Conservation (phyloP, 2,113 vertebrate genomes). For the Piliocolobus tephrosceles region DNA sequence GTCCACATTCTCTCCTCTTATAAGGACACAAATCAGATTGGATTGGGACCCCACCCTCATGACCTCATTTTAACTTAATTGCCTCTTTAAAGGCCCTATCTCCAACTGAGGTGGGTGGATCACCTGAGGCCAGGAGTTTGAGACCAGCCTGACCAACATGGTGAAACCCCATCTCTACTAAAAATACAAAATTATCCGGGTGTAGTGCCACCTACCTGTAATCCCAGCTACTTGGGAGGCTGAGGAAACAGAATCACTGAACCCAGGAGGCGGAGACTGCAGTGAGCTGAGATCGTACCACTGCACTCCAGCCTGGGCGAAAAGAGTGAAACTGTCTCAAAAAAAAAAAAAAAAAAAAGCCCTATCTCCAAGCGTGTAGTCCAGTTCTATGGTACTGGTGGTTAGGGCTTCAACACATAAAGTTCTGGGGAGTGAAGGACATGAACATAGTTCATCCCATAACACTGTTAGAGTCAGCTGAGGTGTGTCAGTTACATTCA, state of each 20-base stretch:
- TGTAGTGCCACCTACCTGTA: too few species aligned
- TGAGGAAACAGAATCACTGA: too few species aligned
- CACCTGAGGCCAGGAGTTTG: too few species aligned
- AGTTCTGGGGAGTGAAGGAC: neutral
- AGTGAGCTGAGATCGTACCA: too few species aligned
- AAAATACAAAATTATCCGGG: too few species aligned
- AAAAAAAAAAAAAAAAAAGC: neutral
- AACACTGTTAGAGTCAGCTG: neutral
- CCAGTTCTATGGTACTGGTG: neutral
- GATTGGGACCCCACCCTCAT: neutral
- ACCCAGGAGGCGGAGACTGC: too few species aligned
- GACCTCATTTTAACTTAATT: neutral
- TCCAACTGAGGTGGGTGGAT: neutral
- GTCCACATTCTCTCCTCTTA: neutral
- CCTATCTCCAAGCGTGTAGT: neutral
- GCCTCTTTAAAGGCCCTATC: neutral
- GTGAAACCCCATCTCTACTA: too few species aligned
- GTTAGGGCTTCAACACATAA: accelerated
- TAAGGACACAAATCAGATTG: neutral
- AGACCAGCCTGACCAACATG: too few species aligned
- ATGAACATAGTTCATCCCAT: neutral
- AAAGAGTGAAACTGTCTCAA: too few species aligned
- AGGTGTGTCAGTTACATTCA: neutral
- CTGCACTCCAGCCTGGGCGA: too few species aligned
- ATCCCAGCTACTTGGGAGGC: too few species aligned